Percentiles rank a stretch among this genome's conserved stretches.
Evolutionary conservation across 2,888 invertebrate species (phyloP).

Genomic region (Microchrysa polita): DNA sequence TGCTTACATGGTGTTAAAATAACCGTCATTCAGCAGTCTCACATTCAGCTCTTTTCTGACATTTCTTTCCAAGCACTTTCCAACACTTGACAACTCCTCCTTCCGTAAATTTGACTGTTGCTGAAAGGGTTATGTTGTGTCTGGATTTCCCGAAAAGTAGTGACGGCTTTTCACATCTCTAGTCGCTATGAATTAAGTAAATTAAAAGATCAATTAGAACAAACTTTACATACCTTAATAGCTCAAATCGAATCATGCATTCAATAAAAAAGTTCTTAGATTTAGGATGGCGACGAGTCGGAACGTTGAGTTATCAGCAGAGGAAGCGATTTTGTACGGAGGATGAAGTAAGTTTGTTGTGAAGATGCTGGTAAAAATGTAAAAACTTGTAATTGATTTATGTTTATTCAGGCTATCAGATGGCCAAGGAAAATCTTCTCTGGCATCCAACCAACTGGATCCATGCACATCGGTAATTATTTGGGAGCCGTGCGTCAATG

Average conservation of each 20-base stretch:
- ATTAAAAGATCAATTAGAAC: neutral
- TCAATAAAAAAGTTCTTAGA: constrained; percentile 13
- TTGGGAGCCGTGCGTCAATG: constrained; percentile 91
- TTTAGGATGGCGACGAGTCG: neutral
- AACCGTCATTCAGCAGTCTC: too few relatives aligned
- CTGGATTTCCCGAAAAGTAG: neutral
- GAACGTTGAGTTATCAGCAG: neutral
- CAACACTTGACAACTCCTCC: neutral
- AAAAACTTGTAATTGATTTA: neutral
- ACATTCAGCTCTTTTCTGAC: too few relatives aligned
- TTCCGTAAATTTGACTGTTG: neutral
- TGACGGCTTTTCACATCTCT: neutral
- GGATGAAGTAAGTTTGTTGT: constrained; percentile 44
- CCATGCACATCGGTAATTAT: constrained; percentile 95
- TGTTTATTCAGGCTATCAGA: constrained; percentile 5
- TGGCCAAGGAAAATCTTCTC: constrained; percentile 80
- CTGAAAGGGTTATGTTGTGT: neutral
- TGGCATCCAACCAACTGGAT: constrained; percentile 96
- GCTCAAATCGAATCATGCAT: neutral
- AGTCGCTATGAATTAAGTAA: neutral
- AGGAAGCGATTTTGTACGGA: constrained; percentile 37
- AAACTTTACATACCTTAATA: neutral
- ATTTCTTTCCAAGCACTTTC: too few relatives aligned
- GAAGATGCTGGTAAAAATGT: neutral
- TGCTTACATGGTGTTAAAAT: too few relatives aligned